Evolutionary conservation across 2,113 vertebrate species (phyloP), one percentile per base, ranked within the genome.

Genomic region (Cygnus buccinator): DNA sequence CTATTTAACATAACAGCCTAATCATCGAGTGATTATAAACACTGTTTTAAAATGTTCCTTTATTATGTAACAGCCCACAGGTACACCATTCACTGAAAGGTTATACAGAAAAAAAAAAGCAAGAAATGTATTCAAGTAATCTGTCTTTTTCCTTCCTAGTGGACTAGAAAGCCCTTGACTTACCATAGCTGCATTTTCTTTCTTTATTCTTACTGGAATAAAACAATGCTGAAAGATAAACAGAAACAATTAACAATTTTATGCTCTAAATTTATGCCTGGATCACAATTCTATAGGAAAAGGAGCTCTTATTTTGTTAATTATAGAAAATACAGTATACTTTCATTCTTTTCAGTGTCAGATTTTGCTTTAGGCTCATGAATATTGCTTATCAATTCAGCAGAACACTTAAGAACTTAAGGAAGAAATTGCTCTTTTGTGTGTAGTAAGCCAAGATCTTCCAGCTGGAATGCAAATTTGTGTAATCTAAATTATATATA

Each of bases 161-260:
- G 8, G 5, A 72, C 68, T 68, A 79, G 43, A 94, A 84, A 87
- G 22, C 50, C 14, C 16, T 84, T 67, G 63, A 97, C 98, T 98
- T 89, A 98, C 98, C 98, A 70, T 98, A 55, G 89, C 48, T 97
- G 78, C 98, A 98, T 6, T 21, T 94, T 15, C 68, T 94, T 94
- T 95, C 96, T 93, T 94, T 91, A 92, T 66, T 90, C 84, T 93
- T 86, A 62, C 54, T 95, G 54, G 89, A 81, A 93, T 85, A 94
- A 86, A 10, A 90, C 57, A 92, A 70, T 52, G 67, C 90, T 94
- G 89, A 75, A 96, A 86, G 79, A 95, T 9, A 97, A 91, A 96
- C 2, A 96, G 86, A 96, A 93, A 70, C 4, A 97, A 33, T 46
- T 68, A 93, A 95, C 29, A 18, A 68, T 74, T 65, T 62, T 79